Evolutionary conservation across 2,888 invertebrate genomes (phyloP).

Genomic region (Lithophane ornitopus): DNA sequence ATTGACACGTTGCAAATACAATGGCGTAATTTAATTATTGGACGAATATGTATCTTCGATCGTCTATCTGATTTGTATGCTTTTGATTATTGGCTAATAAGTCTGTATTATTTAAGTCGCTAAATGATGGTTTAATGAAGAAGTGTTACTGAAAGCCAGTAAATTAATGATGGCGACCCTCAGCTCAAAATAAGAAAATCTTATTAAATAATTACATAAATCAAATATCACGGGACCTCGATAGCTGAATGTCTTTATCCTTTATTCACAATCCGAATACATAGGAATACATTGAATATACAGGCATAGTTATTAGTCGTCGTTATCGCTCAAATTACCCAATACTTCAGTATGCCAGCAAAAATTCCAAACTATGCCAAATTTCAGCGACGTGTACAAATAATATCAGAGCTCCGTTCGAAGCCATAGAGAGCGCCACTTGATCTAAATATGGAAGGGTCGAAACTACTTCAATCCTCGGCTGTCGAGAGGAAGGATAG

Average conservation of each 20-base stretch:
- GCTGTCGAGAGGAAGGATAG: constrained; percentile 50
- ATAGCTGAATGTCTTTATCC: constrained; percentile 3
- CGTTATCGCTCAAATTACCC: constrained; percentile 18
- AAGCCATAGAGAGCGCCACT: constrained; percentile 52
- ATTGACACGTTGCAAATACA: constrained; percentile 48
- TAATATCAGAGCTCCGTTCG: constrained; percentile 52
- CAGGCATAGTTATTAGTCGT: background rate
- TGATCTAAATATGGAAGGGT: constrained; percentile 66
- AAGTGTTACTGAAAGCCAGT: background rate
- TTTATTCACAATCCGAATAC: constrained; percentile 3
- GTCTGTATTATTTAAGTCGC: background rate
- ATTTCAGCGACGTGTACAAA: constrained; percentile 53
- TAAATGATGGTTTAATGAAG: background rate
- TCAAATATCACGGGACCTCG: constrained; percentile 19
- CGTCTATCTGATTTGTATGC: background rate
- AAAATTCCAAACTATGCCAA: constrained; percentile 42
- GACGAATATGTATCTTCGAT: constrained; percentile 20
- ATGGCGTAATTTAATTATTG: constrained; percentile 43
- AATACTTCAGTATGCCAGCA: constrained; percentile 13
- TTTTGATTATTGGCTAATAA: background rate
- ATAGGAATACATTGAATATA: constrained; percentile 7
- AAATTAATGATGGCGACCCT: background rate
- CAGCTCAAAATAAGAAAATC: background rate
- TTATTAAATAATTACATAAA: background rate
- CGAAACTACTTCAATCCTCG: constrained; percentile 52